A percentile compares a stretch with the other conserved stretches of the same genome.
Conservation (phyloP, 2,888 invertebrate species). For the Drosophila longiperda region DNA sequence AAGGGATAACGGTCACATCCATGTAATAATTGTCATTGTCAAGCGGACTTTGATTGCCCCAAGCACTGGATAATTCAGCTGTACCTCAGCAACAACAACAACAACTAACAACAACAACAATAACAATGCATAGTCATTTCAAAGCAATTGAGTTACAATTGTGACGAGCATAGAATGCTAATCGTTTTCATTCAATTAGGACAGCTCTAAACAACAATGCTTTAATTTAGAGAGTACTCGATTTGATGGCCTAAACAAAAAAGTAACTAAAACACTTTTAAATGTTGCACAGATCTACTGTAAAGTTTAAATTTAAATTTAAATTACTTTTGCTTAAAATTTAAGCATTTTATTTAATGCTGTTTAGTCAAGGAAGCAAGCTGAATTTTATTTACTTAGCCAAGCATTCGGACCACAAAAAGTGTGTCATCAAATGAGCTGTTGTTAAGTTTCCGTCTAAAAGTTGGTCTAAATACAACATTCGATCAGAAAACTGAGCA, state of each 20-base stretch:
- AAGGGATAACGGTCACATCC: constrained; percentile 55
- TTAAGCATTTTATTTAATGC: background rate
- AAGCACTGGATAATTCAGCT: constrained; percentile 2
- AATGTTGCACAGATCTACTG: background rate
- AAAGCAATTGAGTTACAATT: constrained; percentile 47
- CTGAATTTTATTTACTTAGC: background rate
- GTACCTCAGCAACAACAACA: constrained; percentile 6
- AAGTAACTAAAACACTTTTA: background rate
- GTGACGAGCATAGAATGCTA: constrained; percentile 31
- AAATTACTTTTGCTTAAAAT: background rate
- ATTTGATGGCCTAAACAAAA: background rate
- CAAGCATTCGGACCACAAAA: background rate
- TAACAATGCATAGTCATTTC: constrained; percentile 18
- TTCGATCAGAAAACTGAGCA: constrained; percentile 22
- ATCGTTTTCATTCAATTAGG: constrained; percentile 31
- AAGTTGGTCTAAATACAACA: background rate
- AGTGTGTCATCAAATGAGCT: constrained; percentile 1
- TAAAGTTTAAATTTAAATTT: background rate
- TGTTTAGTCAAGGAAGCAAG: background rate
- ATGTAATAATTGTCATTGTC: constrained; percentile 74
- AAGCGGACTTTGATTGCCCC: constrained; percentile 37
- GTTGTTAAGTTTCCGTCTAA: background rate
- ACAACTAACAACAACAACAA: constrained; percentile 11
- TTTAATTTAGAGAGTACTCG: background rate
- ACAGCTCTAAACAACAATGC: constrained; percentile 11